A percentile compares a stretch with the other conserved stretches of the same genome.
phyloP scores from a whole-genome alignment of 1,140 invertebrate genomes.

The Pseudomyrmex sp. region DNA sequence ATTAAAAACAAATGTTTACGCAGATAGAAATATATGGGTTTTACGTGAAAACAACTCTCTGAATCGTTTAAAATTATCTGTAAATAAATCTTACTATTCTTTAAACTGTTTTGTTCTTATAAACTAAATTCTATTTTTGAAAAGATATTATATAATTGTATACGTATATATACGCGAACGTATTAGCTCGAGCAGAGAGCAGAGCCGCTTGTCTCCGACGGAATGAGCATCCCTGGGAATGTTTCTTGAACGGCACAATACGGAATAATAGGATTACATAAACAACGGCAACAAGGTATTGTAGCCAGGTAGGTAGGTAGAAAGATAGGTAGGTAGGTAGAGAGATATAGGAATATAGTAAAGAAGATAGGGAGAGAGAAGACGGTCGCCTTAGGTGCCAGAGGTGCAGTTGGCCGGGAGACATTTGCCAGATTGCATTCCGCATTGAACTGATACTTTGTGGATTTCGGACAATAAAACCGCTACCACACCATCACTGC shows the following conservation, averaged over 20 bases:
- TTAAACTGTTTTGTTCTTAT: too few relatives aligned
- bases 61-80: too few relatives aligned
- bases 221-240: slow-evolving; percentile 73
- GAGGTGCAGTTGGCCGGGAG: slow-evolving; percentile 71
- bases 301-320: slow-evolving; percentile 71
- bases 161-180: background rate
- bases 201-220: slow-evolving; percentile 27
- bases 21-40: background rate
- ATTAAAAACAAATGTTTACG: background rate
- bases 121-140: too few relatives aligned
- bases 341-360: background rate
- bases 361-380: slow-evolving; percentile 27
- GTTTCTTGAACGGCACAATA: slow-evolving; percentile 78
- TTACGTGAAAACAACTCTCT: too few relatives aligned
- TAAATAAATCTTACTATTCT: background rate
- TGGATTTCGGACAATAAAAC: slow-evolving; percentile 81
- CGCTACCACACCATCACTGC: slow-evolving; percentile 36
- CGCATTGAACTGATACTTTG: slow-evolving; percentile 77
- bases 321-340: background rate
- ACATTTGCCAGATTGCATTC: slow-evolving; percentile 80
- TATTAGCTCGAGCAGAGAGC: slow-evolving; percentile 1
- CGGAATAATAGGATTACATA: slow-evolving; percentile 85
- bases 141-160: slow-evolving; percentile 36
- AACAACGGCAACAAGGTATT: slow-evolving; percentile 85
- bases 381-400: slow-evolving; percentile 45